Conservation (phyloP, 2,888 invertebrate species). For the Pachydiplax longipennis region DNA sequence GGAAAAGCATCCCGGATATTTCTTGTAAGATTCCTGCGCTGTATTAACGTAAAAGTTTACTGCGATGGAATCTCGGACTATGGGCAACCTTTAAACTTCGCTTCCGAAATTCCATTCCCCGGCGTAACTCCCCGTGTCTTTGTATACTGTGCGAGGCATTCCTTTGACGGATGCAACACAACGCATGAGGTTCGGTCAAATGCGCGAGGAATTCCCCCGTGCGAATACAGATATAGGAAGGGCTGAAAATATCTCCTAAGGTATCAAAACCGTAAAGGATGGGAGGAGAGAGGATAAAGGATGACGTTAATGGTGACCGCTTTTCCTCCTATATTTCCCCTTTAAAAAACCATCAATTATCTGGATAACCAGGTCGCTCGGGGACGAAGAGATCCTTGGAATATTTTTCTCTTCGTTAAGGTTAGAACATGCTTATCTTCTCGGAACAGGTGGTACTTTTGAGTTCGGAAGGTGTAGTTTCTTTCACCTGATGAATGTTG, state of each 20-base stretch:
- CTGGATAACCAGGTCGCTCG: background rate
- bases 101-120: slow-evolving; percentile 11
- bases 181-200: slow-evolving; percentile 13
- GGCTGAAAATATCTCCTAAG: background rate
- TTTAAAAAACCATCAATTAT: background rate
- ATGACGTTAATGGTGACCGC: background rate
- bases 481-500: background rate
- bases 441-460: background rate
- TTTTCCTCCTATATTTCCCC: background rate
- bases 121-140: background rate
- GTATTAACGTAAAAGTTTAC: background rate
- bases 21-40: background rate
- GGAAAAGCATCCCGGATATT: no score
- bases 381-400: background rate
- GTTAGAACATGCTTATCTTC: background rate
- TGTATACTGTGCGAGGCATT: slow-evolving; percentile 1
- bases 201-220: slow-evolving; percentile 20
- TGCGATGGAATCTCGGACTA: slow-evolving; percentile 8
- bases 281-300: background rate
- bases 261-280: background rate
- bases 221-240: background rate
- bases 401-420: background rate
- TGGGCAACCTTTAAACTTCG: background rate
- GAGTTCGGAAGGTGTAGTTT: background rate
- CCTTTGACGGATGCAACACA: slow-evolving; percentile 32